Percentiles rank a stretch among this genome's conserved stretches.
phyloP scores from a whole-genome alignment of 2,888 invertebrate species.

The Drosophila kuntzei region DNA sequence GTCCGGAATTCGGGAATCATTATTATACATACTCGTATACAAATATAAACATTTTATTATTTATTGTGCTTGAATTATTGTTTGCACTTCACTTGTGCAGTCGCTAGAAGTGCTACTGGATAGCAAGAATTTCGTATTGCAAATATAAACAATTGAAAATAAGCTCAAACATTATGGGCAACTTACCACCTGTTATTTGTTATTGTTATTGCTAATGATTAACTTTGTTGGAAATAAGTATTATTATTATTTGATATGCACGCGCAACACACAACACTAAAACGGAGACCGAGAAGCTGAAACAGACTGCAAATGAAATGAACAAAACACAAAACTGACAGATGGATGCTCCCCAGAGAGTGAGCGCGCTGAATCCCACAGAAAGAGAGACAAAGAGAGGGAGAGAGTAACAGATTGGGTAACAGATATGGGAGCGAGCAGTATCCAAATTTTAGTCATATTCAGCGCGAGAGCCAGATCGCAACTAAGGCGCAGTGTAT shows the following conservation, averaged over 20 bases:
- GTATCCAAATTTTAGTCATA: conserved; percentile 32
- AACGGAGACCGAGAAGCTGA: conserved; percentile 32
- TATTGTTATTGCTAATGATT: conserved; percentile 27
- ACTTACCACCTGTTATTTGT: conserved; percentile 46
- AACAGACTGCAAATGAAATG: conserved; percentile 38
- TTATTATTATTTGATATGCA: conserved; percentile 20
- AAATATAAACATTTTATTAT: conserved; percentile 15
- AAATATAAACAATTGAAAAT: conserved; percentile 16
- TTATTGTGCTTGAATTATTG: conserved; percentile 13
- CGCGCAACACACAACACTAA: conserved; percentile 6
- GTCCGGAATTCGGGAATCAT: conserved; percentile 23
- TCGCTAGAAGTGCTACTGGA: conserved; percentile 2
- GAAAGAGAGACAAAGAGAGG: conserved; percentile 23
- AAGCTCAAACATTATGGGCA: conserved; percentile 10
- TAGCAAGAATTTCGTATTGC: conserved; percentile 32
- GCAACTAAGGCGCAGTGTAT: conserved; percentile 31
- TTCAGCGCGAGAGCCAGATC: conserved; percentile 59
- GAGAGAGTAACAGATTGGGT: conserved; percentile 22
- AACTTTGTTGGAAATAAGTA: conserved; percentile 29
- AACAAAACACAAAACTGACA: conserved; percentile 47
- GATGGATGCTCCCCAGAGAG: conserved; percentile 74
- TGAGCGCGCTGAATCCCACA: conserved; percentile 15
- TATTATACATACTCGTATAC: neutral
- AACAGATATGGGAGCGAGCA: conserved; percentile 12
- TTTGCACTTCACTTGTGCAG: conserved; percentile 9